Evolutionary conservation across 2,888 invertebrate genomes (phyloP).

Genomic region (Cinara cedri): DNA sequence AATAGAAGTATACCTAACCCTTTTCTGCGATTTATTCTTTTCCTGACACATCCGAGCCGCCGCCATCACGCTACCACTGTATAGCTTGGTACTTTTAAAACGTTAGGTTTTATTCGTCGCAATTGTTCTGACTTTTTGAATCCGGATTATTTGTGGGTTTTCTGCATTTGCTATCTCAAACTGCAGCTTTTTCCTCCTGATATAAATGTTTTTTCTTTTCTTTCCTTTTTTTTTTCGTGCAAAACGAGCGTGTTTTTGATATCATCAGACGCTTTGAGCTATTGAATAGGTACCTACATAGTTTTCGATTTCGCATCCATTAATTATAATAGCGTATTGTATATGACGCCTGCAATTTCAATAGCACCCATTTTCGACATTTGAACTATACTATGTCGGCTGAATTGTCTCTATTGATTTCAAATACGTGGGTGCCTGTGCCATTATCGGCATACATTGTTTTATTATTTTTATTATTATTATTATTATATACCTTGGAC

Average conservation of each 20-base stretch:
- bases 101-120: conserved; percentile 19
- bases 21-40: background rate
- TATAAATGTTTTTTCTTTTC: conserved; percentile 29
- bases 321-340: background rate
- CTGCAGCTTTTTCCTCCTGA: background rate
- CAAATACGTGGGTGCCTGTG: too few relatives aligned
- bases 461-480: too few relatives aligned
- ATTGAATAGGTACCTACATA: too few relatives aligned
- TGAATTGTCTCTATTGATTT: too few relatives aligned
- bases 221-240: background rate
- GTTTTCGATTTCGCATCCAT: background rate
- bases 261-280: background rate
- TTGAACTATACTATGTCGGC: too few relatives aligned
- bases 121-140: conserved; percentile 7
- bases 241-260: conserved; percentile 11
- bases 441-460: too few relatives aligned
- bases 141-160: conserved; percentile 2
- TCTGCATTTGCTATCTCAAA: background rate
- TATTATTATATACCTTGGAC: too few relatives aligned
- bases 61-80: too few relatives aligned
- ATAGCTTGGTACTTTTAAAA: background rate
- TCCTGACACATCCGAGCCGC: background rate
- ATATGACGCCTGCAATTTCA: background rate
- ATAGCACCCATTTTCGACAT: background rate
- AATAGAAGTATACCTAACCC: background rate